phyloP scores from a whole-genome alignment of 1,140 invertebrate species.

The Euura lappo region DNA sequence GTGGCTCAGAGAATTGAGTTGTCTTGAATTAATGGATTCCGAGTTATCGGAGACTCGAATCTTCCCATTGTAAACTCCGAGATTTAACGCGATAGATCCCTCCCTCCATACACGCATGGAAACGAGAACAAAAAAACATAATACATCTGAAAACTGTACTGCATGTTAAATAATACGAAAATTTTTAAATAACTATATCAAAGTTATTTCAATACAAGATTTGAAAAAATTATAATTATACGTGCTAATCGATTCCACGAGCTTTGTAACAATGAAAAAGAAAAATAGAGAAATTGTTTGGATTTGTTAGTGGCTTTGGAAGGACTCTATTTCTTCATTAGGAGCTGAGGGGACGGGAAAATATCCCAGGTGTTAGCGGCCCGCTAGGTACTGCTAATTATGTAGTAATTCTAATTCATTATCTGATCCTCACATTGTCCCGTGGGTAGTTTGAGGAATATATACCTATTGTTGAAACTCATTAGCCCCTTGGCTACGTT shows the following conservation, averaged over 20 bases:
- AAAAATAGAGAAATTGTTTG: no score
- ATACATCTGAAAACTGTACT: neutral
- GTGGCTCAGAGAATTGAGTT: neutral
- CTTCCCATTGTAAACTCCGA: constrained; percentile 3
- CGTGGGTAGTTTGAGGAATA: constrained; percentile 11
- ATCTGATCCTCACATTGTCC: constrained; percentile 30
- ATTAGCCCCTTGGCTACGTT: neutral
- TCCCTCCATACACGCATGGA: neutral
- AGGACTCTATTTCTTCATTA: no score
- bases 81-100: neutral
- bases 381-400: constrained; percentile 34
- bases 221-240: no score
- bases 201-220: no score
- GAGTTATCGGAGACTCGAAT: neutral
- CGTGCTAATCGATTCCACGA: no score
- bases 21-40: constrained; percentile 5
- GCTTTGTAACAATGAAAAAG: no score
- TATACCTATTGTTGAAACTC: constrained; percentile 5
- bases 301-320: no score
- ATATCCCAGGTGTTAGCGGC: constrained; percentile 17
- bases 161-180: no score
- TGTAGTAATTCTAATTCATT: constrained; percentile 35
- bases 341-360: no score
- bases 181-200: no score
- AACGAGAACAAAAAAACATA: neutral